Conservation (phyloP, 2,888 invertebrate genomes). For the Ellobium chinense region DNA sequence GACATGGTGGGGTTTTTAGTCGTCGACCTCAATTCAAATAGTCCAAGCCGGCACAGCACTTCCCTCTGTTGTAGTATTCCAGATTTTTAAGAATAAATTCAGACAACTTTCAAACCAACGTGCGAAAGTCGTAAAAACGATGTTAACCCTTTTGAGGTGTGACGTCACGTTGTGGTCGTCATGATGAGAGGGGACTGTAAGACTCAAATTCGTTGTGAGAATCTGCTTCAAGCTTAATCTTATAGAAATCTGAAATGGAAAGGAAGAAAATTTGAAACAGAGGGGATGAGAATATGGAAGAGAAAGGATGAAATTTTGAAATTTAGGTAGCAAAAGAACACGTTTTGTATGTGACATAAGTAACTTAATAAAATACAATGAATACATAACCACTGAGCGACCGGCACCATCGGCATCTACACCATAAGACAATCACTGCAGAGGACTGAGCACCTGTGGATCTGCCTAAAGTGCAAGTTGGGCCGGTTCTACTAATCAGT, state of each 20-base stretch:
- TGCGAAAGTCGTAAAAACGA: no score
- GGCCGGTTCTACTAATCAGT: no score
- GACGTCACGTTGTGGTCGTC: neutral
- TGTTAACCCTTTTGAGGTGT: neutral
- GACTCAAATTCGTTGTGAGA: neutral
- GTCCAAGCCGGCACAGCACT: neutral
- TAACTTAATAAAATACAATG: no score
- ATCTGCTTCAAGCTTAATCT: neutral
- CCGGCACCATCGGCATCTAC: no score
- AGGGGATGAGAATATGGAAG: neutral
- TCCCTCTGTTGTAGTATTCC: neutral
- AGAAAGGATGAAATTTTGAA: neutral
- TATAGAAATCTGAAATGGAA: neutral
- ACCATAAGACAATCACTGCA: no score
- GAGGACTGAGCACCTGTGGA: no score
- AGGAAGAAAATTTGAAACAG: neutral
- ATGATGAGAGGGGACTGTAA: neutral
- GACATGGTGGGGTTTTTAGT: conserved; percentile 41
- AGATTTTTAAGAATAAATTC: no score
- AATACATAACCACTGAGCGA: no score
- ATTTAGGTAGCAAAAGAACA: no score
- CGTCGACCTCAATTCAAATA: neutral
- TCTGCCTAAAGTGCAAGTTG: no score
- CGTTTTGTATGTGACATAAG: no score
- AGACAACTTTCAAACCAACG: no score